Base-by-base conservation (phyloP, 2,113 vertebrate species). In the Chamaea fasciata region DNA sequence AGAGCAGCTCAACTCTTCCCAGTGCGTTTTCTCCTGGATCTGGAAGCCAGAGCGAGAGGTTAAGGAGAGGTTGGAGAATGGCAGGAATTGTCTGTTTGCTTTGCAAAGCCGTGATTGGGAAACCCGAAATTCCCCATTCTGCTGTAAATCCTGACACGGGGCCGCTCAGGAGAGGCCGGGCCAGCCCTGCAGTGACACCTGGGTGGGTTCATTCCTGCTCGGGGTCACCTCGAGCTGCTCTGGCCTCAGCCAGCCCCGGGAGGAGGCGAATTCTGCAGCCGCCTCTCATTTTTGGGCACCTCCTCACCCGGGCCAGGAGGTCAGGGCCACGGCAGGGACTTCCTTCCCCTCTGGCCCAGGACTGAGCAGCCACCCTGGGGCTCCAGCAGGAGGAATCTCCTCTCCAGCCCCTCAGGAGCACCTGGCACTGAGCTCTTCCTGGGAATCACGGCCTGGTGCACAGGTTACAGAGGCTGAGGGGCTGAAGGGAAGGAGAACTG, bases 201-300 rank as follows among this genome's bases (percentile, higher is more conserved):
- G 52, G 46, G 44, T 0, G 3, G 22, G 39, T 27, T 56, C 49
- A 56, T 39, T 63, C 71, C 52, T 46, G 47, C 47, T 5, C 46
- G 2, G 49, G 24, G 20, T 62, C 78, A 77, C 35, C 75, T 77
- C 14, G 6, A 49, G 82, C 42, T 6, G 41, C 55, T 84, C 93
- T 41, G 55, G 31, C 64, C 71, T 62, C 94, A 70, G 30, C 79
- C 63, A 18, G 42, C 0, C 56, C 52, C 37, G 35, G 76, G 55
- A 94, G 76, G 86, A 91, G 86, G 74, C 20, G 35, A 92, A 92
- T 95, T 78, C 89, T 93, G 76, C 60, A 71, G 79, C 91, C 83
- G 76, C 88, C 46, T 83, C 75, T 93, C 88, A 46, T 90, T 93
- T 63, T 79, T 90, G 83, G 83, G 87, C 83, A 76, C 46, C 49